phyloP scores from a whole-genome alignment of 2,113 vertebrate genomes.

The Galemys pyrenaicus region DNA sequence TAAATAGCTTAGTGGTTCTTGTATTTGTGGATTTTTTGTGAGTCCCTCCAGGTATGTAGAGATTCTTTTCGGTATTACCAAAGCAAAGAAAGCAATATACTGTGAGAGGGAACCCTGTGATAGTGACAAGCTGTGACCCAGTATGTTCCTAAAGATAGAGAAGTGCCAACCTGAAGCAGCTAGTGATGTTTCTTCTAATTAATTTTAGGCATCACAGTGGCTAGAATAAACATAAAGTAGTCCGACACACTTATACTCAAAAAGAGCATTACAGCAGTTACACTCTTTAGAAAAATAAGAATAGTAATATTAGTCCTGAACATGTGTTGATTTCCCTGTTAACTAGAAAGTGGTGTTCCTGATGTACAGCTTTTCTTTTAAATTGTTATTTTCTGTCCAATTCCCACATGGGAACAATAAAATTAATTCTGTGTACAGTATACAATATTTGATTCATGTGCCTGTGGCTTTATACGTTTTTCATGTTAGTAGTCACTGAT shows the following conservation, averaged over 20 bases:
- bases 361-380: slow-evolving; percentile 25
- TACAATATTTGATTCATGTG: neutral
- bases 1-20: slow-evolving; percentile 23
- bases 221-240: neutral
- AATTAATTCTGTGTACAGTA: slow-evolving; percentile 1
- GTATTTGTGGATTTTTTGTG: neutral
- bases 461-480: slow-evolving; percentile 43
- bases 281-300: slow-evolving; percentile 36
- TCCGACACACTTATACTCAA: neutral
- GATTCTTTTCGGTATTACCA: neutral
- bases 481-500: slow-evolving; percentile 34
- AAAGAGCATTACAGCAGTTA: neutral
- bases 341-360: slow-evolving; percentile 52
- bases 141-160: slow-evolving; percentile 50
- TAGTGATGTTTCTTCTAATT: slow-evolving; percentile 24
- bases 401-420: slow-evolving; percentile 9
- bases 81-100: neutral
- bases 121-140: slow-evolving; percentile 42
- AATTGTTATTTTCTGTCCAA: slow-evolving; percentile 44
- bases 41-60: slow-evolving; percentile 19
- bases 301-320: neutral
- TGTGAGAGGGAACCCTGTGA: slow-evolving; percentile 28
- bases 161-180: neutral
- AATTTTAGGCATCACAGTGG: slow-evolving; percentile 39
- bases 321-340: slow-evolving; percentile 32